Percentiles rank a stretch among this genome's conserved stretches.
Evolutionary conservation across 1,140 invertebrate species (phyloP).

Genomic region (Panagrolaimus sp.): DNA sequence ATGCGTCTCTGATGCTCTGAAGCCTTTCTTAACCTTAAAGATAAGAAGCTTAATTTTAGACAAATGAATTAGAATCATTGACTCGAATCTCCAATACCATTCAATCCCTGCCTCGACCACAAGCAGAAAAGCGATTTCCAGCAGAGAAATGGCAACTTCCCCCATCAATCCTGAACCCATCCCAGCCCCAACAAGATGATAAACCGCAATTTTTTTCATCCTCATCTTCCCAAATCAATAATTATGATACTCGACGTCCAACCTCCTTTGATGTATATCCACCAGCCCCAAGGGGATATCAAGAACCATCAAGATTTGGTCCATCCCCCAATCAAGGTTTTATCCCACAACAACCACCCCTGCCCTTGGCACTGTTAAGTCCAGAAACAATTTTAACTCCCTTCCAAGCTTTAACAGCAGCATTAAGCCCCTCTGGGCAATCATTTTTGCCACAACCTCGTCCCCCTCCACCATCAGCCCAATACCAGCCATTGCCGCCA

Average conservation of each 20-base stretch:
- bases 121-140: constrained; percentile 35
- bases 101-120: not conserved
- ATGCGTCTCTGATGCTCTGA: too few relatives aligned
- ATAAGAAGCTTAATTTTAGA: too few relatives aligned
- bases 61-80: not conserved
- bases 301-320: not conserved
- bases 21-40: too few relatives aligned
- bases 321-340: not conserved
- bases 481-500: not conserved
- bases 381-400: not conserved
- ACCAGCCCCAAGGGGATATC: not conserved
- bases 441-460: not conserved
- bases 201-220: constrained; percentile 12
- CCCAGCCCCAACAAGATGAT: constrained; percentile 22
- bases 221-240: not conserved
- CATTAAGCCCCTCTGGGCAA: not conserved
- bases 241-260: not conserved
- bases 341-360: not conserved
- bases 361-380: not conserved
- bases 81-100: not conserved
- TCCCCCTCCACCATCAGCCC: not conserved
- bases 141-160: constrained; percentile 42
- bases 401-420: constrained; percentile 2
- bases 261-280: constrained; percentile 10
- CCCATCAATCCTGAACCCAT: constrained; percentile 18